Conservation (phyloP, 2,113 vertebrate genomes). For the Peucedramus taeniatus region DNA sequence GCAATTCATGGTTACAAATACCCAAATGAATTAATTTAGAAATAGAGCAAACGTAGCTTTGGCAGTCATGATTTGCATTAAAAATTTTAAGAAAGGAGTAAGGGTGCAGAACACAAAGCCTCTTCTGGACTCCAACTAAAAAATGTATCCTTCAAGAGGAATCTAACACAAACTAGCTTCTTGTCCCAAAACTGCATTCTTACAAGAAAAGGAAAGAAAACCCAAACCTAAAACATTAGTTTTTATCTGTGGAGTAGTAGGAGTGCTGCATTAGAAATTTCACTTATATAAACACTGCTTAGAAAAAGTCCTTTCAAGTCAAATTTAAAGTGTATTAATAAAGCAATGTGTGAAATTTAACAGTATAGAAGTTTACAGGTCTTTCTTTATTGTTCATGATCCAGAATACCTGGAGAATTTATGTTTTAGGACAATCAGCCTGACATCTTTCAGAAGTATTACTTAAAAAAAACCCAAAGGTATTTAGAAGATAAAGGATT, state of each 20-base stretch:
- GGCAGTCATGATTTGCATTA: neutral
- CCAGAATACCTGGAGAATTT: neutral
- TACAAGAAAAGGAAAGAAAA: neutral
- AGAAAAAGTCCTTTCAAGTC: neutral
- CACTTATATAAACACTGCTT: neutral
- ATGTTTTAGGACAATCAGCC: neutral
- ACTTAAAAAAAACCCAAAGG: neutral
- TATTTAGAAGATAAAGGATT: neutral
- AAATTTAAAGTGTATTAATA: neutral
- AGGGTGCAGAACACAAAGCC: neutral
- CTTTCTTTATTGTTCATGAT: neutral
- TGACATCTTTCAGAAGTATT: neutral
- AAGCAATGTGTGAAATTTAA: neutral
- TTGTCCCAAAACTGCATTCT: neutral
- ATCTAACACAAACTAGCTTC: neutral
- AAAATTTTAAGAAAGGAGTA: neutral
- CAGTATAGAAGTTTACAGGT: neutral
- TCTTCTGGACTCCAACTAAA: neutral
- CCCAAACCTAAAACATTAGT: neutral
- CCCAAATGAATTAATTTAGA: neutral
- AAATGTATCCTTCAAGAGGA: neutral
- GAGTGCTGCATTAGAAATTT: neutral
- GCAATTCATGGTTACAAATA: neutral
- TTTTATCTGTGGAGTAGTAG: neutral
- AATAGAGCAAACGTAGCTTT: neutral